Percentiles rank a stretch among this genome's conserved stretches.
These are phyloP conservation scores for Mya arenaria DNA, from an alignment of 1,140 invertebrate genomes.

Conservation along the genomic window DNA sequence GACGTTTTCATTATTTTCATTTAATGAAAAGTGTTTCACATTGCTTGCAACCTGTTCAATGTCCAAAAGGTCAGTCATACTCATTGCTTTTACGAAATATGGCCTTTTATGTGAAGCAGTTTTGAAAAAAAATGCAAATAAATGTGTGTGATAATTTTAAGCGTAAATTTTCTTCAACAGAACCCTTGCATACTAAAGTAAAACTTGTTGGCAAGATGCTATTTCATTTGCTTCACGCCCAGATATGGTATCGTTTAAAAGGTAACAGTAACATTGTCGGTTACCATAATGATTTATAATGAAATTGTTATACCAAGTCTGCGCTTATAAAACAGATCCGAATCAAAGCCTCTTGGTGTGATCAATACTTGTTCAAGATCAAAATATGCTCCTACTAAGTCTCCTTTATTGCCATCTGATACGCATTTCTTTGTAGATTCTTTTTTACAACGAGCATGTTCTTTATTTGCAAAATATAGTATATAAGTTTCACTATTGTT, in stretches of 20 bases:
- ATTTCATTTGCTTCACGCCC: background rate
- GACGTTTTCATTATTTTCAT: background rate
- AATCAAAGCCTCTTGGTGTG: background rate
- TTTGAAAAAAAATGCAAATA: background rate
- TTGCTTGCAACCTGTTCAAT: background rate
- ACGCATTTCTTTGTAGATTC: background rate
- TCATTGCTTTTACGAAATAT: no score
- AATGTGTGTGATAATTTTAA: background rate
- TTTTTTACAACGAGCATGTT: background rate
- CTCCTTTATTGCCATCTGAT: background rate
- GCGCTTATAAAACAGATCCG: background rate
- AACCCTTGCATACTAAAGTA: background rate
- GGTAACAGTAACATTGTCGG: background rate
- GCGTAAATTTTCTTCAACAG: background rate
- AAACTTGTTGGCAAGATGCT: background rate
- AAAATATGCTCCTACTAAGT: background rate
- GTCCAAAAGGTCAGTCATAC: background rate
- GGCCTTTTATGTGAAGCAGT: constrained; percentile 1
- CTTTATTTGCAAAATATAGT: background rate
- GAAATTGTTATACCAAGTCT: constrained; percentile 14
- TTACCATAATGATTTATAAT: background rate
- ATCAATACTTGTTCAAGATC: background rate
- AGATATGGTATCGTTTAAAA: constrained; percentile 4
- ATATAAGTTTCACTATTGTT: no score
- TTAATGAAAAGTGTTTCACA: background rate